phyloP scores from a whole-genome alignment of 1,140 invertebrate genomes.

The Choristoneura fumiferana region DNA sequence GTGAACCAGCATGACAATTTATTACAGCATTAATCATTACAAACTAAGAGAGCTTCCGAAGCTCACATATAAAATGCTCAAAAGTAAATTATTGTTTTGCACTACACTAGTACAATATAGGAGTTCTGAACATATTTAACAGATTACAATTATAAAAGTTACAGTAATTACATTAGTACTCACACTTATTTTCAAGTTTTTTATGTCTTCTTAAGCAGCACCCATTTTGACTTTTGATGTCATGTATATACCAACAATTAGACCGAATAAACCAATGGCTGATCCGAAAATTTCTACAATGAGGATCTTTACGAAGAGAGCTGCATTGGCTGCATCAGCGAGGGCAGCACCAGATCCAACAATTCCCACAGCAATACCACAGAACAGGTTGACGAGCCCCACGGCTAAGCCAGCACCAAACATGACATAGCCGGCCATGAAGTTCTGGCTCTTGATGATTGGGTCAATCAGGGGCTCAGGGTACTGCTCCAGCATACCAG shows the following conservation, averaged over 20 bases:
- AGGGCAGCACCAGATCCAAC: conserved; percentile 97
- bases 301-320: conserved; percentile 97
- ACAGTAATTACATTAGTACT: conserved; percentile 41
- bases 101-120: background rate
- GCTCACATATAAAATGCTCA: background rate
- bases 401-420: conserved; percentile 97
- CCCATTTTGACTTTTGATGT: conserved; percentile 83
- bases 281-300: conserved; percentile 99
- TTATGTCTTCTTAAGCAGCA: conserved; percentile 56
- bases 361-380: conserved; percentile 96
- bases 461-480: conserved; percentile 51
- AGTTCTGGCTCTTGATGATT: conserved; percentile 79
- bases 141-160: background rate
- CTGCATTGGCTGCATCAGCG: conserved; percentile 96
- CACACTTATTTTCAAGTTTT: conserved; percentile 63
- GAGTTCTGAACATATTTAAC: background rate
- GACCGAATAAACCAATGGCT: conserved; percentile 97
- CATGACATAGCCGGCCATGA: conserved; percentile 93
- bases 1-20: conserved; percentile 16
- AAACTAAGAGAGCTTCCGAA: background rate
- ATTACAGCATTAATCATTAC: conserved; percentile 11
- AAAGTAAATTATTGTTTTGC: background rate
- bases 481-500: conserved; percentile 87
- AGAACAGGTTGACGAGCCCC: conserved; percentile 96
- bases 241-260: conserved; percentile 99